Evolutionary conservation across 1,140 invertebrate species (phyloP).

Genomic region (Tribolium castaneum): DNA sequence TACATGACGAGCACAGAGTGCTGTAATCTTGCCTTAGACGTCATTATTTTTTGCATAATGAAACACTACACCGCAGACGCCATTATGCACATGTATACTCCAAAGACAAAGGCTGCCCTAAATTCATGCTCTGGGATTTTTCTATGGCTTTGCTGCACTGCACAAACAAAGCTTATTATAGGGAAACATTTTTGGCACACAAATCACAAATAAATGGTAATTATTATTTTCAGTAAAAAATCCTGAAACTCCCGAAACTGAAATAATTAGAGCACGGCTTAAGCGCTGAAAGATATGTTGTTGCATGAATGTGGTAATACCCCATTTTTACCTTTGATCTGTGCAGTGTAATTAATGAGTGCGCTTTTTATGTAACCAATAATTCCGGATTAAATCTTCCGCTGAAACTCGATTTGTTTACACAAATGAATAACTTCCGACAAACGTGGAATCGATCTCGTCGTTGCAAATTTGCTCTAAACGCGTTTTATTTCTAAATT

Average conservation of each 20-base stretch:
- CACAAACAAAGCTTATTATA: neutral
- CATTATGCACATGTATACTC: neutral
- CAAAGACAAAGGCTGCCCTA: neutral
- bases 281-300: neutral
- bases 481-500: neutral
- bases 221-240: no score
- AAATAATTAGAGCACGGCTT: no score
- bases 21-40: neutral
- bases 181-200: neutral
- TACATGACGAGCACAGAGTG: neutral
- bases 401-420: neutral
- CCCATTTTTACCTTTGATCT: neutral
- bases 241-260: no score
- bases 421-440: neutral
- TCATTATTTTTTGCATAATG: neutral
- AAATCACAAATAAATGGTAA: no score
- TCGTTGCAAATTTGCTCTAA: neutral
- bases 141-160: neutral
- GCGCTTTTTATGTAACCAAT: neutral
- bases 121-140: neutral
- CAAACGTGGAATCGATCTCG: neutral
- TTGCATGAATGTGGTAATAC: neutral
- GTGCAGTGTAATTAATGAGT: neutral
- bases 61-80: neutral
- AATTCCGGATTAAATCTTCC: neutral